Evolutionary conservation across 2,888 invertebrate genomes (phyloP).

Genomic region (Agriopis leucophaearia): DNA sequence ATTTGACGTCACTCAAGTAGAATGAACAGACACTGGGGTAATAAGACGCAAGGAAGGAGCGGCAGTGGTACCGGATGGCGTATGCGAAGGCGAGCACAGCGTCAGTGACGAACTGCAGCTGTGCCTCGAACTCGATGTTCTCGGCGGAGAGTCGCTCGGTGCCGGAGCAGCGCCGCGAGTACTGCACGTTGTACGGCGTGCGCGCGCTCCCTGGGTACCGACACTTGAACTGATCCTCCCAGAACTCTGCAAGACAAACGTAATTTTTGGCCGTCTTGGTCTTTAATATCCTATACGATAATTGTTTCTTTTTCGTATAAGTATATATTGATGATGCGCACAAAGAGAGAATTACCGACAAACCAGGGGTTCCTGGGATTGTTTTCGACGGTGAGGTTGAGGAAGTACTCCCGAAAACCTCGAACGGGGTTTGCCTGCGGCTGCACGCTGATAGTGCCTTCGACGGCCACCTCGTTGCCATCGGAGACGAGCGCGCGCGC

Average conservation of each 20-base stretch:
- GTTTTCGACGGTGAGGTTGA: conserved; percentile 93
- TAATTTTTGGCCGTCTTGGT: no score
- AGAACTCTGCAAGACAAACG: conserved; percentile 89
- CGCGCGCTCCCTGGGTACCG: conserved; percentile 92
- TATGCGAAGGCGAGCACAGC: conserved; percentile 97
- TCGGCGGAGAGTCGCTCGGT: conserved; percentile 90
- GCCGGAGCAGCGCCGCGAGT: conserved; percentile 91
- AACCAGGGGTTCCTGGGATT: conserved; percentile 98
- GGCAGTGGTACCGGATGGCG: conserved; percentile 88
- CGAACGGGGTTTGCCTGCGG: conserved; percentile 95
- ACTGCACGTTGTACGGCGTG: conserved; percentile 93
- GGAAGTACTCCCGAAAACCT: conserved; percentile 95
- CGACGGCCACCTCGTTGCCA: conserved; percentile 93
- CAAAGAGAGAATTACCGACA: conserved; percentile 88
- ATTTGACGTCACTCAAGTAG: not conserved
- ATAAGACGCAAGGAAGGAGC: not conserved
- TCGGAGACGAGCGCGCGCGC: conserved; percentile 94
- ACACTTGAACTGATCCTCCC: conserved; percentile 97
- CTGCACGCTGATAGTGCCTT: conserved; percentile 94
- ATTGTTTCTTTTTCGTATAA: no score
- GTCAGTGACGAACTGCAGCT: conserved; percentile 98
- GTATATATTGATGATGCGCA: not conserved
- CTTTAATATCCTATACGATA: not conserved
- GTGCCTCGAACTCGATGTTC: conserved; percentile 95
- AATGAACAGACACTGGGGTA: not conserved